A percentile compares a stretch with the other conserved stretches of the same genome.
Conservation (phyloP, 2,797 vertebrate genomes). For the Alosa sapidissima region DNA sequence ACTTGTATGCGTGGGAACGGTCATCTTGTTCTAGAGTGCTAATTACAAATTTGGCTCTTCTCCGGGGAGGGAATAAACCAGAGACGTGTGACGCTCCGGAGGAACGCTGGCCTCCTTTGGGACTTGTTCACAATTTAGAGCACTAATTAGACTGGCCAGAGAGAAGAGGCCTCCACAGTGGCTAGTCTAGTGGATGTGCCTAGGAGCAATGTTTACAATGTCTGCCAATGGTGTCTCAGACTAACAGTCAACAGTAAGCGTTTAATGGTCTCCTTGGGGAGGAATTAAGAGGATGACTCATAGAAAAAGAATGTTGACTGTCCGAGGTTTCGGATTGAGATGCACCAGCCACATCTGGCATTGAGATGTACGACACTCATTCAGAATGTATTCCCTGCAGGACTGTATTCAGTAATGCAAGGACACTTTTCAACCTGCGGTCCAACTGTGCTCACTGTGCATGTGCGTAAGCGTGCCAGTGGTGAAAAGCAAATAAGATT, state of each 20-base stretch:
- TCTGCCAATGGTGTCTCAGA: background rate
- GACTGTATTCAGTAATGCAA: background rate
- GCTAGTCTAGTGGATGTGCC: background rate
- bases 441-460: no score
- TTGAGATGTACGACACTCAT: background rate
- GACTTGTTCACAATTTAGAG: background rate
- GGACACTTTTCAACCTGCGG: background rate
- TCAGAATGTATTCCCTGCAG: background rate
- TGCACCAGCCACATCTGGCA: background rate
- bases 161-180: background rate
- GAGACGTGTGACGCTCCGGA: background rate
- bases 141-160: conserved; percentile 2
- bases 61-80: background rate
- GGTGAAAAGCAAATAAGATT: background rate
- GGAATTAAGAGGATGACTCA: background rate
- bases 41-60: conserved; percentile 5
- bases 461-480: background rate
- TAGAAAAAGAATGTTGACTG: background rate
- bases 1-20: background rate
- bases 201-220: background rate
- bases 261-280: background rate
- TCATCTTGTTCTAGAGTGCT: background rate
- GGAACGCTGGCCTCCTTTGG: background rate
- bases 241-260: background rate
- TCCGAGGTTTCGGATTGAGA: background rate